Evolutionary conservation across 2,113 vertebrate genomes (phyloP), one percentile per base, ranked within the genome.

Genomic region (Vicugna pacos): DNA sequence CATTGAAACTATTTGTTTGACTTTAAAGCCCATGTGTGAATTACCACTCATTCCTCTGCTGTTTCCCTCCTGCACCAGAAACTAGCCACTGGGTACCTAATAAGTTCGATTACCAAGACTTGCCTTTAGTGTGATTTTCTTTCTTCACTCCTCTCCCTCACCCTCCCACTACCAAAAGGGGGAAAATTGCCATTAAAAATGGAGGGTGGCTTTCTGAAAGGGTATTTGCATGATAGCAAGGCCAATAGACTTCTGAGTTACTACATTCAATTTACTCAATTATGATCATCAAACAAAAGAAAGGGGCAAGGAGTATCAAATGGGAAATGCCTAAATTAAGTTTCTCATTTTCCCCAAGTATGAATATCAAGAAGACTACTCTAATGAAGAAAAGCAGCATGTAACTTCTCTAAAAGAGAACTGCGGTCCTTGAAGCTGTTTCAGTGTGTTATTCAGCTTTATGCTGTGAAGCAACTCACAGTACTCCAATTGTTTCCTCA

Each of bases 401-500:
- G n/a, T 94, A 58, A 16, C n/a, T 69, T 92, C 91, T 70, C 94
- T 0, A 7, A 95, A 92, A 72, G 0, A 38, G 42, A 96, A 86
- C 35, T 16, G 7, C 32, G 32, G 90, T 28, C 72, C 72, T 93
- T 72, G 0, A 46, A 46, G 96, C 75, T 62, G 19, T n/a, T 90
- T 97, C 79, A 95, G 19, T 96, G n/a, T 72, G 54, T 93, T 96
- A 69, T 79, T 95, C 82, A 93, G 83, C 64, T 94, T 89, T 96
- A 54, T 69, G 16, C 93, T 93, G 64, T 72, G 69, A 92, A 94
- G 32, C 72, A 75, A 89, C 82, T 94, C 91, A 97, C 92, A 97
- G 92, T 83, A 73, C 82, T 84, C 30, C 79, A 32, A 94, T 95
- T 98, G 96, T 97, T 97, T 94, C 80, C 83, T 97, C 32, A 62